Evolutionary conservation across 2,797 vertebrate genomes (phyloP).

Genomic region (Echeneis naucrates): DNA sequence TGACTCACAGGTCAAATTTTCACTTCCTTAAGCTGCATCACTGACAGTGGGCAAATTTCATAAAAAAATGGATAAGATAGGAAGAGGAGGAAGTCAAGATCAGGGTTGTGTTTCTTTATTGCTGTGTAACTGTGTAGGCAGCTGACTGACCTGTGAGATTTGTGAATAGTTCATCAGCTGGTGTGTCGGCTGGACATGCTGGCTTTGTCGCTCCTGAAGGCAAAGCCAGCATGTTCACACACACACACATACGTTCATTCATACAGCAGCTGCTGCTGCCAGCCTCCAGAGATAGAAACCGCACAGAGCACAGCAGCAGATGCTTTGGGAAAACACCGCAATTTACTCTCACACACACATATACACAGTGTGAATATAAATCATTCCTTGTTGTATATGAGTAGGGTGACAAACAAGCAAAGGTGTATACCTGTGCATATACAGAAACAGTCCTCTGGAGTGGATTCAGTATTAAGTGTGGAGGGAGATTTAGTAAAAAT

Average conservation of each 20-base stretch:
- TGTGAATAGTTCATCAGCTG: conserved; percentile 61
- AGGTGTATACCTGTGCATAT: neutral
- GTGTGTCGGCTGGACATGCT: conserved; percentile 72
- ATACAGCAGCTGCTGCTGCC: conserved; percentile 72
- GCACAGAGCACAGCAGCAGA: conserved; percentile 66
- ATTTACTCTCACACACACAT: conserved; percentile 19
- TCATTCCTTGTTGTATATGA: conserved; percentile 21
- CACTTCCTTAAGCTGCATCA: conserved; percentile 18
- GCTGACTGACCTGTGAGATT: conserved; percentile 64
- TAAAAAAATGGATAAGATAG: conserved; percentile 34
- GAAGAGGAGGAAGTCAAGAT: conserved; percentile 14
- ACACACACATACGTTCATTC: conserved; percentile 61
- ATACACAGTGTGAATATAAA: conserved; percentile 43
- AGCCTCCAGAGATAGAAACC: conserved; percentile 62
- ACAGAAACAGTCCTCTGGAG: conserved; percentile 14
- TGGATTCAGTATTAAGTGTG: conserved; percentile 37
- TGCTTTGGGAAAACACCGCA: conserved; percentile 49
- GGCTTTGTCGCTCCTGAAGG: conserved; percentile 63
- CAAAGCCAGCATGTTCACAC: no score
- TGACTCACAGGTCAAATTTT: conserved; percentile 14
- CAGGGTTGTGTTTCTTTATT: neutral
- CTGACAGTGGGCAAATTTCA: conserved; percentile 26
- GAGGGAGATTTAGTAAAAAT: conserved; percentile 56
- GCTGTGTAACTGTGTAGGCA: conserved; percentile 17
- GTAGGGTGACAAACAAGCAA: neutral